Evolutionary conservation across 2,888 invertebrate genomes (phyloP), one percentile per base, ranked within the genome.

Genomic region (Polyommatus iphigenia): DNA sequence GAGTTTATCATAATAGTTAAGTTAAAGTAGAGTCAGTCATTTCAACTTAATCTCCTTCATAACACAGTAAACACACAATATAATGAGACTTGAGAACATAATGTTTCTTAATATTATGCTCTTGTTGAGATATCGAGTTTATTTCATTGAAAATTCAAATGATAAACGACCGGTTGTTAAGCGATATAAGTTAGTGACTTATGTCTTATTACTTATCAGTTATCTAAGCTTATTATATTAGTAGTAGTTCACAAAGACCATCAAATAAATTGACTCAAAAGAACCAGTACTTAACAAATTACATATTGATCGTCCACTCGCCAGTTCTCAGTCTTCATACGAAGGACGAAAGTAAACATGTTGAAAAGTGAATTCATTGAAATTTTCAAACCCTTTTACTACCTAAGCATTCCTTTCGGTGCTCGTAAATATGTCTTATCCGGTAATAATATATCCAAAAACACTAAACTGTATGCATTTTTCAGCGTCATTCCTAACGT

Each of bases 401-500:
- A 78, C 24, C n/a, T 82, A 18, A 79, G 76, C 50, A 75, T 80
- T 3, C 71, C 77, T 0, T 82, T 82, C 80, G 80, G 79, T 78
- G 62, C 79, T n/a, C 77, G 78, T 50, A 82, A 82, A 78, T 82
- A 78, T 76, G 79, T 78, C 5, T 32, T 82, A 6, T 75, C 79
- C 3, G 77, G 78, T 0, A 79, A 79, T 50, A 57, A 78, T 3
- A 57, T 82, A 41, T 77, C 41, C 5, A 67, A 57, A 3, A 81
- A 78, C 29, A 76, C 72, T 0, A 78, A 57, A 59, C 57, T 24
- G 32, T 78, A 80, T 75, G 57, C 79, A 67, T 15, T 24, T 8
- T 4, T 80, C 2, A 50, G 77, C 62, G 7, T 78, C 10, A 5
- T 79, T 3, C 72, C 77, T 46, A 79, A 80, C 67, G 3, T 78